Conservation (phyloP, 37 sponge, comb jelly and placozoan species). For the Tethya wilhelma region DNA sequence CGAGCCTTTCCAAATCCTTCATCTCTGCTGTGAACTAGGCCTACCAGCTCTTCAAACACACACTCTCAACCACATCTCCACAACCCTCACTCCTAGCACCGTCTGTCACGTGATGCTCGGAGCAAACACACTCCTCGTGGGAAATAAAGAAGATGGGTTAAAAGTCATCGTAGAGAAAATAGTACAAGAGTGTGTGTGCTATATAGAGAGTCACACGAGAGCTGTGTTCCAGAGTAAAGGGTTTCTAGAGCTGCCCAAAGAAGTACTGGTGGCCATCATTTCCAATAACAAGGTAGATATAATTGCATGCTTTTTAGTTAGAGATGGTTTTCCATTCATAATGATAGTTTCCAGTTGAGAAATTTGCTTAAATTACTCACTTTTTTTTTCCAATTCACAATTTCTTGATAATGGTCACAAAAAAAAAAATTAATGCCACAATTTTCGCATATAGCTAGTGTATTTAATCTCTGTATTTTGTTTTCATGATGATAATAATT, state of each 20-base stretch:
- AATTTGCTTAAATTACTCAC: too few relatives aligned
- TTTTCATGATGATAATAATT: too few relatives aligned
- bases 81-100: constrained; percentile 28
- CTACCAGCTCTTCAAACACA: constrained; percentile 48
- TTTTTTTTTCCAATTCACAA: too few relatives aligned
- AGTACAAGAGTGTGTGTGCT: constrained; percentile 54
- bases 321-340: background rate
- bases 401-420: too few relatives aligned
- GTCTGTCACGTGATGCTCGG: constrained; percentile 36
- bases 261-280: constrained; percentile 48
- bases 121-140: background rate
- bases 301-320: background rate
- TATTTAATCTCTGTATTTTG: too few relatives aligned
- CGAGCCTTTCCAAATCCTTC: constrained; percentile 25
- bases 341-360: background rate
- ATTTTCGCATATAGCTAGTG: too few relatives aligned
- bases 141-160: background rate
- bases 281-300: constrained; percentile 52
- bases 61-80: constrained; percentile 23
- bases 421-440: too few relatives aligned
- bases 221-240: constrained; percentile 50
- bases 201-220: constrained; percentile 39
- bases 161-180: constrained; percentile 9
- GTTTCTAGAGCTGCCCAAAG: constrained; percentile 51
- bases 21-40: constrained; percentile 43